Evolutionary conservation across 2,113 vertebrate species (phyloP).

Genomic region (Leptocoma aspasia): DNA sequence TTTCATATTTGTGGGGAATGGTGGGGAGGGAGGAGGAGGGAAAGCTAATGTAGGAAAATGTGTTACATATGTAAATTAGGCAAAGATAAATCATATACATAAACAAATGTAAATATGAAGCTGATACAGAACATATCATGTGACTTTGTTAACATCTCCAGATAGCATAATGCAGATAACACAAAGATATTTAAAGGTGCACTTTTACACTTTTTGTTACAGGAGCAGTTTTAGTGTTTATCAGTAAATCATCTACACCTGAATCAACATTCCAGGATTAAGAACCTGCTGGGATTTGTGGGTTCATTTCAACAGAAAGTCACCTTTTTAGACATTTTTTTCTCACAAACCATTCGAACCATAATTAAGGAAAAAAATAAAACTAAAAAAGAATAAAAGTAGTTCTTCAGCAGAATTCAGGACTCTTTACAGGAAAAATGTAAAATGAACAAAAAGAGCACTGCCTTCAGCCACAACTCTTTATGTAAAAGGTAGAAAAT

Average conservation of each 20-base stretch:
- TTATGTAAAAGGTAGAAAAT: background rate
- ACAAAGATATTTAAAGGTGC: background rate
- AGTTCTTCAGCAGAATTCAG: background rate
- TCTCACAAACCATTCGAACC: background rate
- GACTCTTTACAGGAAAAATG: background rate
- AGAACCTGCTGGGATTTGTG: background rate
- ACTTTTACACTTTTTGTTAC: background rate
- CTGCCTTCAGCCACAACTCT: background rate
- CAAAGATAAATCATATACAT: background rate
- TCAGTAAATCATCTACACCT: background rate
- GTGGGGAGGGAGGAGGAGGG: fast-evolving
- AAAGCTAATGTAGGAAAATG: background rate
- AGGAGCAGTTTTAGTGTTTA: background rate
- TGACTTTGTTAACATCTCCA: background rate
- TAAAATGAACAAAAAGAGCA: background rate
- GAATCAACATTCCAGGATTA: background rate
- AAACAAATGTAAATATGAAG: background rate
- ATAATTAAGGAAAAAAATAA: background rate
- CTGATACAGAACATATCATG: background rate
- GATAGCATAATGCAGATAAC: background rate
- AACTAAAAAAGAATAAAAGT: background rate
- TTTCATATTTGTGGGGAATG: background rate
- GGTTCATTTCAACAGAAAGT: background rate
- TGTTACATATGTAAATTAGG: background rate
- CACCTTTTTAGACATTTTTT: background rate